Evolutionary conservation across 2,797 vertebrate genomes (phyloP).

Genomic region (Caiman crocodilus): DNA sequence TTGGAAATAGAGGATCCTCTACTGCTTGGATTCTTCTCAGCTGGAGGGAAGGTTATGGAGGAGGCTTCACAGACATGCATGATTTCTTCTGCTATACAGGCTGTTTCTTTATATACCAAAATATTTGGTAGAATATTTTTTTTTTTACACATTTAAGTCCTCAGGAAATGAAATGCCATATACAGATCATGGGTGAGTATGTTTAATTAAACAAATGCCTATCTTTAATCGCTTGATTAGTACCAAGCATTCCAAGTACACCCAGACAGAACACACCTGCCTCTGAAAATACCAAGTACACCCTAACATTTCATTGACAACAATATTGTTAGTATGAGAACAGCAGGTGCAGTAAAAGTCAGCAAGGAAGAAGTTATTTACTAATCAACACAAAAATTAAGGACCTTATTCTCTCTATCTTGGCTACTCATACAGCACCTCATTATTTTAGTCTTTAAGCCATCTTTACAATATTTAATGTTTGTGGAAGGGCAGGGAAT

Average conservation of each 20-base stretch:
- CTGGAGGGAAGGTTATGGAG: background rate
- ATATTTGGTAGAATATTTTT: background rate
- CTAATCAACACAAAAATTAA: conserved; percentile 25
- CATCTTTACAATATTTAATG: background rate
- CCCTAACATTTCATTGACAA: background rate
- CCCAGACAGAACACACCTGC: background rate
- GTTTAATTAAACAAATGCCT: background rate
- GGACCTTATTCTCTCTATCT: background rate
- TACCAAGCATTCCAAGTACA: background rate
- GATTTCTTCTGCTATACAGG: background rate
- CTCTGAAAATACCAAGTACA: background rate
- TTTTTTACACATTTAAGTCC: background rate
- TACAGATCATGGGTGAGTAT: background rate
- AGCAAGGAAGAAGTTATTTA: conserved; percentile 14
- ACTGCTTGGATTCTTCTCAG: background rate
- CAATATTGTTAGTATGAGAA: background rate
- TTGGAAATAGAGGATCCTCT: background rate
- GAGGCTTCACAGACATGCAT: background rate
- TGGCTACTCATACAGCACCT: background rate
- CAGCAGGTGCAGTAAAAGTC: conserved; percentile 11
- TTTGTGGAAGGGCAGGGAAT: too few relatives aligned
- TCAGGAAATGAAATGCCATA: background rate
- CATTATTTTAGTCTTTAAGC: too few relatives aligned
- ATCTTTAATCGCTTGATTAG: rapidly evolving
- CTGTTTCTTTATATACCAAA: background rate